phyloP scores from a whole-genome alignment of 1,140 invertebrate species.

The Solen grandis region DNA sequence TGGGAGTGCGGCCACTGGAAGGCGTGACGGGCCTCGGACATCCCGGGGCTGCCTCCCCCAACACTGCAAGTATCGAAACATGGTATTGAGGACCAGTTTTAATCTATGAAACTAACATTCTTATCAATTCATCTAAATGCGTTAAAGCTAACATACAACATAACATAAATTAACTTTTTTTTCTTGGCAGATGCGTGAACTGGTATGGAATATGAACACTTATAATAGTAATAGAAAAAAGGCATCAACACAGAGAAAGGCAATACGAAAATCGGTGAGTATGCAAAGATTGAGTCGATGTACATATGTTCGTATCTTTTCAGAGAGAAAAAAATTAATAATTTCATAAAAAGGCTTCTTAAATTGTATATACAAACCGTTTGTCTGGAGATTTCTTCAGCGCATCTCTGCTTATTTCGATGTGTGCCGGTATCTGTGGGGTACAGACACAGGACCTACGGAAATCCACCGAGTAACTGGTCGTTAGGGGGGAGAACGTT shows the following conservation, averaged over 20 bases:
- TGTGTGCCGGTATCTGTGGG: neutral
- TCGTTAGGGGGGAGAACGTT: neutral
- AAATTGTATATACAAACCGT: neutral
- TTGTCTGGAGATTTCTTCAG: neutral
- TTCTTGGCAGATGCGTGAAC: neutral
- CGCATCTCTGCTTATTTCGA: neutral
- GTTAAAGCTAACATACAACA: neutral
- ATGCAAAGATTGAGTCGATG: too few relatives aligned
- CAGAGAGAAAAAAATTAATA: too few relatives aligned
- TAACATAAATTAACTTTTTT: neutral
- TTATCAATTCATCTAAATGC: neutral
- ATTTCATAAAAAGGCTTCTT: too few relatives aligned
- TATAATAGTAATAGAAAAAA: too few relatives aligned
- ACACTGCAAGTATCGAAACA: slow-evolving; percentile 2
- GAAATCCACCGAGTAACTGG: neutral
- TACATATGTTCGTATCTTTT: too few relatives aligned
- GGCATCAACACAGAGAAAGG: too few relatives aligned
- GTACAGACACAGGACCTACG: neutral
- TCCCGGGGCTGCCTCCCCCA: neutral
- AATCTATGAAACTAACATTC: slow-evolving; percentile 1
- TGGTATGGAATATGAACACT: neutral
- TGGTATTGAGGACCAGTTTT: neutral
- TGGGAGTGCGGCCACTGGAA: slow-evolving; percentile 51
- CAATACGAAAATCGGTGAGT: too few relatives aligned
- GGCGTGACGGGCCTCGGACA: slow-evolving; percentile 41